These are phyloP conservation scores for Leucosticte australis DNA, from an alignment of 2,113 vertebrate genomes.

Conservation along the genomic window DNA sequence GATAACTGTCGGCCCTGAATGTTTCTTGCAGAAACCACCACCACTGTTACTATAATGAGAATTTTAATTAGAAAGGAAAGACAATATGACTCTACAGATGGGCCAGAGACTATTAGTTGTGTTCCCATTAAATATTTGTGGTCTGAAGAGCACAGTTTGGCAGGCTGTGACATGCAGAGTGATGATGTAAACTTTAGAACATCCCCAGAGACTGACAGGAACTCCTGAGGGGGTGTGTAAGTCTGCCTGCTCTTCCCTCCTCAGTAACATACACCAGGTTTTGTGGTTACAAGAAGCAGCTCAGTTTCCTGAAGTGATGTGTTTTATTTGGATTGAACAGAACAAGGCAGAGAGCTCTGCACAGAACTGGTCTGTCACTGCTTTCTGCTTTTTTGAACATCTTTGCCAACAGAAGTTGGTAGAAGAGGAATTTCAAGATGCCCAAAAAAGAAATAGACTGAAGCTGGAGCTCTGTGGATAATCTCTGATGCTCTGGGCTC, in stretches of 20 bases:
- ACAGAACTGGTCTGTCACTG: not conserved
- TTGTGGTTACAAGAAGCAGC: not conserved
- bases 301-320: not conserved
- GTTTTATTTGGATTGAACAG: constrained; percentile 13
- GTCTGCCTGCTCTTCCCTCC: not conserved
- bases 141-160: not conserved
- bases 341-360: not conserved
- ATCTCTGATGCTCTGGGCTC: not conserved
- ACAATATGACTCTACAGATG: not conserved
- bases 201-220: not conserved
- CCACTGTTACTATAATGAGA: not conserved
- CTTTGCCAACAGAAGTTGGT: not conserved
- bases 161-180: not conserved
- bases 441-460: not conserved
- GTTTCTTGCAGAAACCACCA: not conserved
- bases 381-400: not conserved
- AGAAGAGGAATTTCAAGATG: not conserved
- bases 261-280: not conserved
- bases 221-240: not conserved
- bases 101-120: not conserved
- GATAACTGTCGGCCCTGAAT: not conserved
- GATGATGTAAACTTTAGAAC: not conserved
- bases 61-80: not conserved
- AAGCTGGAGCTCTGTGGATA: not conserved
- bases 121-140: not conserved